A percentile compares a stretch with the other conserved stretches of the same genome.
These are phyloP conservation scores for Nerophis lumbriciformis DNA, from an alignment of 2,113 vertebrate species.

Conservation along the genomic window DNA sequence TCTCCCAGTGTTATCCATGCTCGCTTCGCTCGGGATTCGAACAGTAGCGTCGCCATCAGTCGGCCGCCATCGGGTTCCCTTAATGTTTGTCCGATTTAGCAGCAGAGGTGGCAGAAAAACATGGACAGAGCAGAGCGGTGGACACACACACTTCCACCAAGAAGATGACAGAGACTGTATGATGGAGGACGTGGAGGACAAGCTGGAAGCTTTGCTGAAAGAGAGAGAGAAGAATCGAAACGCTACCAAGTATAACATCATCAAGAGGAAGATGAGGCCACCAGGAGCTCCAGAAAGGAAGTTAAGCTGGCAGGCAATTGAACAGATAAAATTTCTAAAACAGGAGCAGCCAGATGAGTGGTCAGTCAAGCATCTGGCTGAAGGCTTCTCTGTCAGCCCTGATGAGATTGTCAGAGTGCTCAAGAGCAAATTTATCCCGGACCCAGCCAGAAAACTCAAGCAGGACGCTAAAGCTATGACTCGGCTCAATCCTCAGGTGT, in stretches of 20 bases:
- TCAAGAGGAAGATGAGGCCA: slow-evolving; percentile 72
- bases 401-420: slow-evolving; percentile 78
- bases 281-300: slow-evolving; percentile 72
- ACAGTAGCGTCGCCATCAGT: not conserved
- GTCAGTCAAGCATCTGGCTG: slow-evolving; percentile 76
- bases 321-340: slow-evolving; percentile 84
- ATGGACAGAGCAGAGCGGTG: slow-evolving; percentile 20
- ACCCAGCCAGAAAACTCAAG: slow-evolving; percentile 56
- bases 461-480: slow-evolving; percentile 68
- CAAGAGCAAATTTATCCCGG: slow-evolving; percentile 71
- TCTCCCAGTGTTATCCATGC: slow-evolving; percentile 27
- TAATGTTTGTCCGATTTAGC: slow-evolving; percentile 21
- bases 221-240: slow-evolving; percentile 53
- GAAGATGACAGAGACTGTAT: slow-evolving; percentile 34
- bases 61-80: not conserved
- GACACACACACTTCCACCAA: slow-evolving; percentile 7
- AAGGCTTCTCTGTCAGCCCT: slow-evolving; percentile 77
- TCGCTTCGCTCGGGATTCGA: slow-evolving; percentile 24
- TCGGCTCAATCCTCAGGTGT: slow-evolving; percentile 17
- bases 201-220: slow-evolving; percentile 57
- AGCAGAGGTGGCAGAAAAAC: slow-evolving; percentile 25
- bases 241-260: slow-evolving; percentile 64
- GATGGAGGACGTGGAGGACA: slow-evolving; percentile 54
- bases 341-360: slow-evolving; percentile 81
- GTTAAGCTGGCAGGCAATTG: slow-evolving; percentile 81